Base-by-base conservation (phyloP, 2,113 vertebrate genomes). In the Corydoras sp. region DNA sequence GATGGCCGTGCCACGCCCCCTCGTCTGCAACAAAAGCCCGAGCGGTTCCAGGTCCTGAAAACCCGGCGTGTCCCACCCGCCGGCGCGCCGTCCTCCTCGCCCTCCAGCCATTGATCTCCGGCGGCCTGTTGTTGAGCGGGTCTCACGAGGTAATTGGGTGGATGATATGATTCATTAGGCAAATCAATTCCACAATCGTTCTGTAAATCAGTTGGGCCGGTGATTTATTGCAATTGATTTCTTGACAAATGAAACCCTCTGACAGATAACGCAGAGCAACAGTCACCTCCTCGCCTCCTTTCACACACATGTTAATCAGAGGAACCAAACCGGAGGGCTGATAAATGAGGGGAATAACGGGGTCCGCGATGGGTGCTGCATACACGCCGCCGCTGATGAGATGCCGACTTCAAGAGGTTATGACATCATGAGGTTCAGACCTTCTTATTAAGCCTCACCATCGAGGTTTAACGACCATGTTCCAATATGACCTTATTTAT, bases 81-180 rank as follows among this genome's bases (percentile, higher is more conserved):
- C 18, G 18, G 18, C 18, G 18, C 18, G 18, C 18, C 18, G 74
- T 43, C 35, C 35, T 43, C 7, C 35, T 8, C 63, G 48, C 54
- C 62, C 53, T 67, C 69, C 69, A 56, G 62, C 77, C 69, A 83
- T 78, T 78, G 80, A 83, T 81, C 78, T 69, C 66, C 72, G 67
- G 61, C 65, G 67, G 67, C 71, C 74, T 75, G 69, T 74, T 77
- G 80, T 81, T 74, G 77, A 73, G 72, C 72, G 68, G 77, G 72
- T 76, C 77, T 79, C 61, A 54, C 62, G 76, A 80, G 77, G 81
- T 84, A 78, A 82, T 81, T 84, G 79, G 74, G 76, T 78, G 75
- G 74, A 84, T 82, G 81, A 84, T 81, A 84, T 84, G 79, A 82
- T 82, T 84, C 81, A 84, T 84, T 82, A 82, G 79, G 76, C 75